phyloP scores from a whole-genome alignment of 2,113 vertebrate genomes.

The Mormyrus iriodes region DNA sequence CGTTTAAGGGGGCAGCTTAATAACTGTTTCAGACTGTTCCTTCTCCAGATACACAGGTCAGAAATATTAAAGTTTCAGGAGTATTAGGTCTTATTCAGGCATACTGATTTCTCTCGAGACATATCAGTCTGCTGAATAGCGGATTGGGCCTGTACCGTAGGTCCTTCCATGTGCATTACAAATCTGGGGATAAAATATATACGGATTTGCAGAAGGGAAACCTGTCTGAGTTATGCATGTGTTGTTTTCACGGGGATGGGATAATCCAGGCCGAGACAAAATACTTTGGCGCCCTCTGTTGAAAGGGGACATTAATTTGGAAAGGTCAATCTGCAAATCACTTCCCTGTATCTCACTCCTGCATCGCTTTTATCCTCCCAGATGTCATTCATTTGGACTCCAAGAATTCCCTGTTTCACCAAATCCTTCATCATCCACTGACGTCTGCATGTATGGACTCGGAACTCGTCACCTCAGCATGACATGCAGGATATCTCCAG shows the following conservation, averaged over 20 bases:
- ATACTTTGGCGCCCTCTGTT: neutral
- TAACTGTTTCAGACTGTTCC: neutral
- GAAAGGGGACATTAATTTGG: neutral
- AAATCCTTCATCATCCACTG: neutral
- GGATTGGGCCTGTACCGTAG: neutral
- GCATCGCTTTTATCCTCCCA: neutral
- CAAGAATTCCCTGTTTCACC: neutral
- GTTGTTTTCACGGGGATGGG: neutral
- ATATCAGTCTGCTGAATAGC: neutral
- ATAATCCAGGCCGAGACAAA: neutral
- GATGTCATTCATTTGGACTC: neutral
- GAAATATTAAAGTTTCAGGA: neutral
- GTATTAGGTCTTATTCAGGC: neutral
- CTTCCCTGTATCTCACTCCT: neutral
- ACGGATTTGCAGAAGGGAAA: neutral
- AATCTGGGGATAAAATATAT: neutral
- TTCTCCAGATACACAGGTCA: neutral
- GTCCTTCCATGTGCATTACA: neutral
- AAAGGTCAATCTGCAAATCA: neutral
- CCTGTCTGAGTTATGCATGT: neutral
- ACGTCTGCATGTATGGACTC: neutral
- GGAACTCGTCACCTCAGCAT: neutral
- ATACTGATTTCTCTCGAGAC: neutral
- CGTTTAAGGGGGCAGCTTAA: neutral
- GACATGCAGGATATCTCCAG: neutral